Evolutionary conservation across 2,797 vertebrate genomes (phyloP).

Genomic region (Cephalopachus bancanus): DNA sequence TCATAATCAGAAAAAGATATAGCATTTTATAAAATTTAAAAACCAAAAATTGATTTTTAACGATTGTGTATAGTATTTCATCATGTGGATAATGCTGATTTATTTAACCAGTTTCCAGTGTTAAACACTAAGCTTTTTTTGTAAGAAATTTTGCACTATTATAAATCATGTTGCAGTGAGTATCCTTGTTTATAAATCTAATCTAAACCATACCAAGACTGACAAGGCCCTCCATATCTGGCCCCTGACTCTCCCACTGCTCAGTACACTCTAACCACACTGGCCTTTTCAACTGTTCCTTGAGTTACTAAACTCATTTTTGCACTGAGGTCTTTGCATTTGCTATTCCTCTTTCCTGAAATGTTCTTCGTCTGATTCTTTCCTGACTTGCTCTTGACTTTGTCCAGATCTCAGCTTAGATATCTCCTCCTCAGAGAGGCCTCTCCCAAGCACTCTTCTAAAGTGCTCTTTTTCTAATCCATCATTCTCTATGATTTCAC

Average conservation of each 20-base stretch:
- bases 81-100: not conserved
- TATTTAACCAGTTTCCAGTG: slow-evolving; percentile 17
- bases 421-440: not conserved
- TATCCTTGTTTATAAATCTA: slow-evolving; percentile 1
- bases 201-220: not conserved
- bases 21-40: slow-evolving; percentile 48
- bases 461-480: not conserved
- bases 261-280: slow-evolving; percentile 4
- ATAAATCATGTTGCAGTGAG: slow-evolving; percentile 7
- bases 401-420: slow-evolving; percentile 50
- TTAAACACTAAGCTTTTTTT: slow-evolving; percentile 43
- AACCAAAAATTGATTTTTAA: slow-evolving; percentile 55
- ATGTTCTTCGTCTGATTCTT: slow-evolving; percentile 22
- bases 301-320: slow-evolving; percentile 22
- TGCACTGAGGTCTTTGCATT: slow-evolving; percentile 17
- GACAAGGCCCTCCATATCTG: not conserved
- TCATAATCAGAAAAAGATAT: slow-evolving; percentile 25
- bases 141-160: slow-evolving; percentile 56
- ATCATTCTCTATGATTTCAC: slow-evolving; percentile 7
- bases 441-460: slow-evolving; percentile 39
- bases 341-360: slow-evolving; percentile 10
- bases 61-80: slow-evolving; percentile 28
- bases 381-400: slow-evolving; percentile 33
- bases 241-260: not conserved
- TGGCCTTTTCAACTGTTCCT: slow-evolving; percentile 25